Conservation (phyloP, 92 coral and sea anemone species). For the Zoanthus solanderi region DNA sequence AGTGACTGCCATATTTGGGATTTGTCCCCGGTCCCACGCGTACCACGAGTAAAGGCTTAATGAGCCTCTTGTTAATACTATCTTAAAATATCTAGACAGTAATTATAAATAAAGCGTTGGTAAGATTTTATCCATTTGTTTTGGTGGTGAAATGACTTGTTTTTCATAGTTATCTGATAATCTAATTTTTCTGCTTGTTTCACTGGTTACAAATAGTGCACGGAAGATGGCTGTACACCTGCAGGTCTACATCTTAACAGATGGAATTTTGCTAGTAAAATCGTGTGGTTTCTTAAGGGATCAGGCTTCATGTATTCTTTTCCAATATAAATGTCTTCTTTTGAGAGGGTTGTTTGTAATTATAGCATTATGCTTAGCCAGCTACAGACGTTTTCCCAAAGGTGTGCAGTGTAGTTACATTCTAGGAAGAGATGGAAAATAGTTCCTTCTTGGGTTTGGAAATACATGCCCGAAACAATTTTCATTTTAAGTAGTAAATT, state of each 20-base stretch:
- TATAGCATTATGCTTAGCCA: constrained; percentile 4
- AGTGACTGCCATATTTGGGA: too few relatives aligned
- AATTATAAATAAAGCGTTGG: not conserved
- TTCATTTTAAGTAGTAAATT: too few relatives aligned
- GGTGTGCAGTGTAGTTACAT: not conserved
- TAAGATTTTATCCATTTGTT: not conserved
- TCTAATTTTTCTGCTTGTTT: not conserved
- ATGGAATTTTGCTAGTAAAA: not conserved
- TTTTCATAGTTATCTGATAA: not conserved
- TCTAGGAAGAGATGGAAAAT: not conserved
- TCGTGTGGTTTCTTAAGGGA: not conserved
- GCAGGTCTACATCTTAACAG: not conserved
- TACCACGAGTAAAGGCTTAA: too few relatives aligned
- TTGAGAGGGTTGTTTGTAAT: not conserved
- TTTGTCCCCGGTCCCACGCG: too few relatives aligned
- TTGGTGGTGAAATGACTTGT: not conserved
- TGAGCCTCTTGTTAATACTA: too few relatives aligned
- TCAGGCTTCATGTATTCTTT: not conserved
- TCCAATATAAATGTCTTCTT: constrained; percentile 10
- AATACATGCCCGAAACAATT: too few relatives aligned
- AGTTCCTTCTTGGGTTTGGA: too few relatives aligned
- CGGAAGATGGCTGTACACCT: not conserved
- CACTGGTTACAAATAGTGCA: not conserved
- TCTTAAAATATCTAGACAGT: not conserved
- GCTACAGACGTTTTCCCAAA: constrained; percentile 11